Base-by-base conservation (phyloP, 2,797 vertebrate species). In the Amniataba percoides region DNA sequence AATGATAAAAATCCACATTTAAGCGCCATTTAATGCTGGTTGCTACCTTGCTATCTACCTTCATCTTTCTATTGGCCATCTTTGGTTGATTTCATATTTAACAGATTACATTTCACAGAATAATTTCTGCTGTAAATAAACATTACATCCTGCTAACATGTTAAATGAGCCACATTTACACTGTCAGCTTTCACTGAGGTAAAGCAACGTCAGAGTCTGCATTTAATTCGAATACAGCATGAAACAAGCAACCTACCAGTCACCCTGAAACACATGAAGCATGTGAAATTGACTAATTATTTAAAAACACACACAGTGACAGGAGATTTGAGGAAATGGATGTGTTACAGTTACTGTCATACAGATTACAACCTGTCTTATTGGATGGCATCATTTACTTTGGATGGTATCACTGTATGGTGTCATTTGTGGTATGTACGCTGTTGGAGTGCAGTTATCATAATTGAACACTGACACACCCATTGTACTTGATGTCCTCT, bases 381-480 rank as follows among this genome's bases (percentile, higher is more conserved):
- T 18, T 0, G 3, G 2, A 3, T 21, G 1, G 18, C 5, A 10
- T 70, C 9, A 0, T n/a, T 57, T 18, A 1, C 21, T 42, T 14
- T 0, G 3, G 2, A 3, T 21, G 1, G 18, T 7, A 10, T 70
- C 9, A 0, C n/a, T 68, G 18, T 11, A 42, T 16, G 7, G 56
- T 19, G 4, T 27, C 2, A 2, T 21, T 9, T 46, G 23, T 0
- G 0, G 31, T 19, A 23, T 61, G 27, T 27, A 14, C 36, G 2
- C 8, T 23, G 1, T 55, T 42, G 39, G 8, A 59, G 7, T 36
- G 1, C 31, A 25, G 2, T 18, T 52, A 0, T 13, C 18, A 14
- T 48, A 13, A 21, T 11, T 36, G 16, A 45, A 55, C 13, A n/a
- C 36, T 70, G 57, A 77, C 73, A 19, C 27, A 36, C 58, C 46